Percentiles rank a stretch among this genome's conserved stretches.
Evolutionary conservation across 1,140 invertebrate genomes (phyloP).

Genomic region (Bemisia tabaci): DNA sequence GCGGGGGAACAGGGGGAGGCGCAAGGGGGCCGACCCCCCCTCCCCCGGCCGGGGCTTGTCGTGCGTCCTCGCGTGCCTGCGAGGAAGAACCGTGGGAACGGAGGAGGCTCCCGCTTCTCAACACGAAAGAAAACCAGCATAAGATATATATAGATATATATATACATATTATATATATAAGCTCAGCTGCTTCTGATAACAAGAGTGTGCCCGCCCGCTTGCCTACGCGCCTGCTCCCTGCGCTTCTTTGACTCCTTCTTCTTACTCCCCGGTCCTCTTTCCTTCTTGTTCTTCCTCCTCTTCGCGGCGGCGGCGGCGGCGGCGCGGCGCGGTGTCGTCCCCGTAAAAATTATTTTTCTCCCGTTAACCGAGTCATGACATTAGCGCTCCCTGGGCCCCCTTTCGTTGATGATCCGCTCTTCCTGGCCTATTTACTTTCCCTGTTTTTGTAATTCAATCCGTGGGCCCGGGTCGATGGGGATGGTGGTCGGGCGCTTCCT

Average conservation of each 20-base stretch:
- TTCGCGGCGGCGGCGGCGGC: background rate
- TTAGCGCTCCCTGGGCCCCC: too few species aligned
- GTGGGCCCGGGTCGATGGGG: too few species aligned
- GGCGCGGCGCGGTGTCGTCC: background rate
- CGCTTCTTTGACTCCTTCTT: background rate
- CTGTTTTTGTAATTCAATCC: background rate
- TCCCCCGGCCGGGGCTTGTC: background rate
- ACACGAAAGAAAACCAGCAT: background rate
- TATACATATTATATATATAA: too few species aligned
- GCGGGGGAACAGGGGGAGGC: too few species aligned
- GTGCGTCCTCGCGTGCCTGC: background rate
- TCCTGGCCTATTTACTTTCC: background rate
- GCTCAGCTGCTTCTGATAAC: background rate
- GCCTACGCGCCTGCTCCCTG: background rate
- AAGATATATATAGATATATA: too few species aligned
- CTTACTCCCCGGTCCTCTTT: background rate
- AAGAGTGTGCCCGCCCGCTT: background rate
- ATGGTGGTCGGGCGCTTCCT: too few species aligned
- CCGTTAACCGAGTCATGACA: background rate
- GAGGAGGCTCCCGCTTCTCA: background rate
- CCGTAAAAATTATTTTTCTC: background rate
- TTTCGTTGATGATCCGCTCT: background rate
- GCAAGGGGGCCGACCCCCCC: too few species aligned
- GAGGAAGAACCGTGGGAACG: background rate
- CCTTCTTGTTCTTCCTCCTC: background rate